Conservation (phyloP, 2,113 vertebrate genomes). For the Cariama cristata region DNA sequence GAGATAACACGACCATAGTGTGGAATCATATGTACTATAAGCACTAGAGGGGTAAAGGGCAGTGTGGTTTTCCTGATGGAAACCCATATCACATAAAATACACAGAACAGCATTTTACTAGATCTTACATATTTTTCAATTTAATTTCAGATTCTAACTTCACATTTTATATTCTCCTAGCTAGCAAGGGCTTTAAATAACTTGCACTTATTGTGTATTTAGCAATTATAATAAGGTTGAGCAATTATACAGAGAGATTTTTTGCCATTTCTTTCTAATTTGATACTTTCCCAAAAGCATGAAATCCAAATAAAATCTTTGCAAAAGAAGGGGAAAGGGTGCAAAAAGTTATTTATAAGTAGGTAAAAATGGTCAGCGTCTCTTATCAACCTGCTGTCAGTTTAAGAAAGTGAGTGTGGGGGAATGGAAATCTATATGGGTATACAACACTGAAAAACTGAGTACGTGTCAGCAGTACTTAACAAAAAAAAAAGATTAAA, state of each 20-base stretch:
- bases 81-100: neutral
- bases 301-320: neutral
- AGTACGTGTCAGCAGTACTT: neutral
- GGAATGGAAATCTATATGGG: neutral
- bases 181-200: conserved; percentile 8
- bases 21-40: neutral
- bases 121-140: neutral
- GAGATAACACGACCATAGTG: neutral
- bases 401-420: neutral
- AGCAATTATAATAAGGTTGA: conserved; percentile 38
- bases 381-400: neutral
- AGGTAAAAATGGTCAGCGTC: neutral
- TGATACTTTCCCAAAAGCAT: neutral
- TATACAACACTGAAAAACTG: neutral
- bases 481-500: neutral
- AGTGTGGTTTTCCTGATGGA: neutral
- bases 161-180: neutral
- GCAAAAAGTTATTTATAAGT: neutral
- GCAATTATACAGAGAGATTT: neutral
- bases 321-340: neutral
- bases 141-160: neutral
- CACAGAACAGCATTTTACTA: neutral
- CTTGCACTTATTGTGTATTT: conserved; percentile 14
- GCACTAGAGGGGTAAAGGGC: neutral
- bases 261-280: conserved; percentile 37